These are phyloP conservation scores for Ataeniobius toweri DNA, from an alignment of 2,797 vertebrate genomes.

Conservation along the genomic window DNA sequence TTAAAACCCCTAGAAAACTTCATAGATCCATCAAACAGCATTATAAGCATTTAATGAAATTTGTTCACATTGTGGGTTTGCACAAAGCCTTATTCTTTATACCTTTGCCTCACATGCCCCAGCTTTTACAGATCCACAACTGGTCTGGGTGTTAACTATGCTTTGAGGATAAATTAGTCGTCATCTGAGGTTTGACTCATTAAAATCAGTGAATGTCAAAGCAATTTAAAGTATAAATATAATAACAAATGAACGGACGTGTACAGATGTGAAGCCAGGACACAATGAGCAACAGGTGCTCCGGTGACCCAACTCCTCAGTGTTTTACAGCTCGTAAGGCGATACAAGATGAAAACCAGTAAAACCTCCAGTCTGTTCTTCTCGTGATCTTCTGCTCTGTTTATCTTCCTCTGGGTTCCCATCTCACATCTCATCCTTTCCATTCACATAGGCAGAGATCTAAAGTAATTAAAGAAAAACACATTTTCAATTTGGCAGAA, in stretches of 20 bases:
- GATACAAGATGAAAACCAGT: conserved; percentile 42
- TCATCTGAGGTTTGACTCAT: no score
- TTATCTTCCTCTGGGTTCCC: background rate
- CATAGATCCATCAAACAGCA: no score
- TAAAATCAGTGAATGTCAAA: no score
- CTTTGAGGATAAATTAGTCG: background rate
- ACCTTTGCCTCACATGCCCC: no score
- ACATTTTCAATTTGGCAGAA: background rate
- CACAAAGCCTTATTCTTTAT: no score
- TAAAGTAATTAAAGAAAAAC: background rate
- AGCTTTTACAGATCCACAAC: no score
- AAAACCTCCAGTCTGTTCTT: conserved; percentile 17
- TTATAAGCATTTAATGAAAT: no score
- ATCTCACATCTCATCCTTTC: background rate
- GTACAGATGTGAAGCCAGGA: background rate
- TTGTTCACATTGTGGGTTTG: no score
- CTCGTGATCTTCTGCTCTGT: conserved; percentile 2
- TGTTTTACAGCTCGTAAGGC: conserved; percentile 46
- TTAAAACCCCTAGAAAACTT: no score
- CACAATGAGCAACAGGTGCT: conserved; percentile 35
- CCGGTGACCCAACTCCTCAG: background rate
- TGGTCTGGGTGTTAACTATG: no score
- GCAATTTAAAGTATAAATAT: background rate
- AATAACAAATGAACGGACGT: background rate
- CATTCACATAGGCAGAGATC: background rate